phyloP scores from a whole-genome alignment of 2,113 vertebrate genomes.

The Lonchura striata region DNA sequence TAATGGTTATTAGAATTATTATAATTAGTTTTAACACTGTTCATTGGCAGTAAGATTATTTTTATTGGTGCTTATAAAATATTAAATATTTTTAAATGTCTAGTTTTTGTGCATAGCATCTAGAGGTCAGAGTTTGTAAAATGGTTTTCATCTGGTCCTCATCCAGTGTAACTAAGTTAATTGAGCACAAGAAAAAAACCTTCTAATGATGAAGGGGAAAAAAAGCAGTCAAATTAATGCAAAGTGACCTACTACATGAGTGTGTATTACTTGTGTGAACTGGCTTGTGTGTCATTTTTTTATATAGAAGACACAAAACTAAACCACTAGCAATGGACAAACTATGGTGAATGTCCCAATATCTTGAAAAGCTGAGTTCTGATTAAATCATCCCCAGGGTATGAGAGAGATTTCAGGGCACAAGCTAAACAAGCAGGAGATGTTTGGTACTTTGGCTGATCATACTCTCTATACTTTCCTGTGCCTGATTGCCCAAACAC shows the following conservation, averaged over 20 bases:
- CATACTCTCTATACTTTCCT: background rate
- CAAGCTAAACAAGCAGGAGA: background rate
- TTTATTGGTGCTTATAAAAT: background rate
- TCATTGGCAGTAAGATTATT: background rate
- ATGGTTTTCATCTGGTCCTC: background rate
- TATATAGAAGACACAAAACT: background rate
- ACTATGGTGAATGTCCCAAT: background rate
- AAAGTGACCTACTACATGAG: background rate
- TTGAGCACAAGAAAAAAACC: background rate
- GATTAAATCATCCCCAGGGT: background rate
- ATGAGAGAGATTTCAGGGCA: background rate
- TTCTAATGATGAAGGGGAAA: background rate
- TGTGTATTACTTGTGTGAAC: background rate
- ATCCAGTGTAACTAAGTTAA: background rate
- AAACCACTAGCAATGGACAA: background rate
- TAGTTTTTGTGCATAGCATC: background rate
- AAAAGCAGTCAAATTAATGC: background rate
- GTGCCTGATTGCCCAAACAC: background rate
- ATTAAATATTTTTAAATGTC: background rate
- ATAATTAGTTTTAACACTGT: background rate
- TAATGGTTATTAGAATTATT: no score
- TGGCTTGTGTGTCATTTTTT: background rate
- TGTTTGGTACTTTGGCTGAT: background rate
- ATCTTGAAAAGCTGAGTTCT: background rate
- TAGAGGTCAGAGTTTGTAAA: background rate